Percentiles rank a stretch among this genome's conserved stretches.
Evolutionary conservation across 2,113 vertebrate species (phyloP).

Genomic region (Irena cyanogastra): DNA sequence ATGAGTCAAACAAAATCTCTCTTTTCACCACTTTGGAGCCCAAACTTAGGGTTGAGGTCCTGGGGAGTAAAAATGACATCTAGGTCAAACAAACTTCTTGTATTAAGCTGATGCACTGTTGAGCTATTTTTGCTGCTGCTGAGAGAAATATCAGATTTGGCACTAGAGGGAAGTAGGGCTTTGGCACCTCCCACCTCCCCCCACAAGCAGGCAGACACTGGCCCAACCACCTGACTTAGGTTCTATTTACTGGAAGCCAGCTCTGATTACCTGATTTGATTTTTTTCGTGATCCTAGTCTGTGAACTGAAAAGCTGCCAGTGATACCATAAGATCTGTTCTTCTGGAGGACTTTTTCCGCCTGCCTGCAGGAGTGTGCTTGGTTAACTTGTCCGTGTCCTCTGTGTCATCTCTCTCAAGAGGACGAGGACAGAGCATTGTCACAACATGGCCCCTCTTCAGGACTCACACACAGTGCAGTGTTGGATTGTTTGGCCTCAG

Average conservation of each 20-base stretch:
- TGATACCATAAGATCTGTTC: not conserved
- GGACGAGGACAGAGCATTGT: not conserved
- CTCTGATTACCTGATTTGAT: not conserved
- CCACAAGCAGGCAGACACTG: not conserved
- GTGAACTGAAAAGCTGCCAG: not conserved
- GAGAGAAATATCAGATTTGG: not conserved
- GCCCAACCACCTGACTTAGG: not conserved
- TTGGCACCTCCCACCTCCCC: not conserved
- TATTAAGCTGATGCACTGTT: not conserved
- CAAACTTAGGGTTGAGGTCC: not conserved
- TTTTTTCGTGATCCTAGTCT: not conserved
- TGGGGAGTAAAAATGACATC: not conserved
- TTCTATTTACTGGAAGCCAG: not conserved
- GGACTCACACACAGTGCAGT: not conserved
- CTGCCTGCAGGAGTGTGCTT: not conserved
- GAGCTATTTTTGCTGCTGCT: not conserved
- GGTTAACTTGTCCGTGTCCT: not conserved
- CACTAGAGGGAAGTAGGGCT: not conserved
- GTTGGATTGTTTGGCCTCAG: not conserved
- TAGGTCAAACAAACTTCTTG: not conserved
- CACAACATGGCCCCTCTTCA: not conserved
- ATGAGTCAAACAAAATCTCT: not conserved
- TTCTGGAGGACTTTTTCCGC: not conserved
- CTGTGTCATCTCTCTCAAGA: not conserved
- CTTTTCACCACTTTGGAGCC: not conserved